Evolutionary conservation across 53 echinoderm and acorn worm species (phyloP).

Genomic region (Paelopatides confundens): DNA sequence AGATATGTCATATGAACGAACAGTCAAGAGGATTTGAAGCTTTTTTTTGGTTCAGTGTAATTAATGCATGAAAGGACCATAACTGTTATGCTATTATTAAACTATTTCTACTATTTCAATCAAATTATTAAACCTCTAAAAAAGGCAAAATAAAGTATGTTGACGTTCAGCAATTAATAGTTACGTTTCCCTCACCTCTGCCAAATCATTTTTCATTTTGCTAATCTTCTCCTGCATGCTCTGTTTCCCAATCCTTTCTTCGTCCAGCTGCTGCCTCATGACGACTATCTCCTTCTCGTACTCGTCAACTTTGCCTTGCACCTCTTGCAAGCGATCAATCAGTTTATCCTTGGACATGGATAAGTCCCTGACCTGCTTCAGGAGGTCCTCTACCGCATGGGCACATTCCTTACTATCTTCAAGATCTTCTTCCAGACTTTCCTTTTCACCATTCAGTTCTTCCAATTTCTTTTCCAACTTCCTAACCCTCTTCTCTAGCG

Average conservation of each 20-base stretch:
- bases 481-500: slow-evolving; percentile 30
- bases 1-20: background rate
- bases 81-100: background rate
- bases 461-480: slow-evolving; percentile 53
- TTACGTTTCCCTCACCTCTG: background rate
- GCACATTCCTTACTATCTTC: slow-evolving; percentile 25
- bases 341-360: slow-evolving; percentile 76
- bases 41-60: too few species aligned
- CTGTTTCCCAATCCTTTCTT: background rate
- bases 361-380: slow-evolving; percentile 53
- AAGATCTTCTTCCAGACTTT: slow-evolving; percentile 53
- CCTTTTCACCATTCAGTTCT: slow-evolving; percentile 33
- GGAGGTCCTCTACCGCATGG: slow-evolving; percentile 28
- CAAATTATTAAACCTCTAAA: background rate
- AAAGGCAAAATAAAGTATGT: too few species aligned
- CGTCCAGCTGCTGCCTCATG: slow-evolving; percentile 51
- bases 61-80: too few species aligned
- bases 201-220: slow-evolving; percentile 13
- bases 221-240: background rate
- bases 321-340: slow-evolving; percentile 59
- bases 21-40: background rate
- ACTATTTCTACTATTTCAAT: background rate
- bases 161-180: too few species aligned
- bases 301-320: slow-evolving; percentile 77
- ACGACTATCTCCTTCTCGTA: slow-evolving; percentile 64